Conservation (phyloP, 2,888 invertebrate species). For the Petrolisthes manimaculis region DNA sequence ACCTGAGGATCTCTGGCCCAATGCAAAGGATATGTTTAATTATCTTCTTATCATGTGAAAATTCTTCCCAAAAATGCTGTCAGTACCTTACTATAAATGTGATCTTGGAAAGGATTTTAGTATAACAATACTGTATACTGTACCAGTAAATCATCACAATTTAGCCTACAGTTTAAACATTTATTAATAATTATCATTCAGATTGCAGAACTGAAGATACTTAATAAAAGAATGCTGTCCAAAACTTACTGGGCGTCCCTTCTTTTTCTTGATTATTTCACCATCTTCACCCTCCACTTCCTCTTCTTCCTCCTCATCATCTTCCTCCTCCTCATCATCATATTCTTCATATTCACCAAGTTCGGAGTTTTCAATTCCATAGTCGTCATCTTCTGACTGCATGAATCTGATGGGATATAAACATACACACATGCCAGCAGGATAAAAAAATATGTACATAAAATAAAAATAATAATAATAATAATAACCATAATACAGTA, state of each 20-base stretch:
- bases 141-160: no score
- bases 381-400: slow-evolving; percentile 80
- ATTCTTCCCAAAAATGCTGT: no score
- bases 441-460: slow-evolving; percentile 53
- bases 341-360: slow-evolving; percentile 73
- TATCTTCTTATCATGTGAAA: no score
- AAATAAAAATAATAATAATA: not conserved
- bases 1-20: no score
- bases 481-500: not conserved
- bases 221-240: not conserved
- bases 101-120: no score
- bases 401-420: slow-evolving; percentile 76
- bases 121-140: no score
- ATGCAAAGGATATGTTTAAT: no score
- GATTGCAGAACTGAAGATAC: no score
- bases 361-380: slow-evolving; percentile 77
- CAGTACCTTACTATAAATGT: no score
- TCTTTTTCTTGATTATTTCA: slow-evolving; percentile 65
- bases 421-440: slow-evolving; percentile 7
- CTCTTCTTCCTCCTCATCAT: slow-evolving; percentile 70
- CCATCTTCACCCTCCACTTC: slow-evolving; percentile 66
- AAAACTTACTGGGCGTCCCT: slow-evolving; percentile 67
- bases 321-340: slow-evolving; percentile 73
- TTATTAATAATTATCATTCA: no score
- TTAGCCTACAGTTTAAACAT: no score